phyloP scores from a whole-genome alignment of 1,140 invertebrate genomes.

The Saxidomus purpurata region DNA sequence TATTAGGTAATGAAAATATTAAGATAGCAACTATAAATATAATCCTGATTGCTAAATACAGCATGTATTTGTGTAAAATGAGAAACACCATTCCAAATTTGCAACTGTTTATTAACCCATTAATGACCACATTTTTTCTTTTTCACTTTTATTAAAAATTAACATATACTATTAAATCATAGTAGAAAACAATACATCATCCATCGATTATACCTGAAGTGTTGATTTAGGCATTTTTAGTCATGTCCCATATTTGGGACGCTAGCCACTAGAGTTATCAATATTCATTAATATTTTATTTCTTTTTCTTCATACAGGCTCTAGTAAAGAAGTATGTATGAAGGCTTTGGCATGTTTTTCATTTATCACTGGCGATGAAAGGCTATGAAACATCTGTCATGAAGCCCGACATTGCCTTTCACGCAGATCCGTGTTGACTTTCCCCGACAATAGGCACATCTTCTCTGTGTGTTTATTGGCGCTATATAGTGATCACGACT shows the following conservation, averaged over 20 bases:
- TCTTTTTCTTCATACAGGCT: neutral
- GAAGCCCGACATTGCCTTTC: too few species aligned
- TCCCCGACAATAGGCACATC: slow-evolving; percentile 14
- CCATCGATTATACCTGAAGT: neutral
- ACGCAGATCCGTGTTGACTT: slow-evolving; percentile 1
- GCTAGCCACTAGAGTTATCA: neutral
- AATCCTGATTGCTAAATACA: too few species aligned
- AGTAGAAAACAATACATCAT: neutral
- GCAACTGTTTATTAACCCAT: neutral
- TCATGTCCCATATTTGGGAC: slow-evolving; percentile 5
- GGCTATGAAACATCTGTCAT: too few species aligned
- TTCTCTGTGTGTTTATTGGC: neutral
- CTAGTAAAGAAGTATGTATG: neutral
- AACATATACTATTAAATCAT: neutral
- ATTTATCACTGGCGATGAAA: too few species aligned
- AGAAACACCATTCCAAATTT: too few species aligned
- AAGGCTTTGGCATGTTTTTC: neutral
- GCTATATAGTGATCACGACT: too few species aligned
- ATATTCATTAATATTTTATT: neutral
- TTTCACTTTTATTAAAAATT: neutral
- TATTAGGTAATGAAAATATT: too few species aligned
- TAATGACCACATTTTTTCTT: neutral
- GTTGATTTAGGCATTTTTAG: neutral
- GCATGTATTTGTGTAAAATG: too few species aligned
- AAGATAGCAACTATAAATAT: too few species aligned